Evolutionary conservation across 2,113 vertebrate genomes (phyloP).

Genomic region (Gallinago media): DNA sequence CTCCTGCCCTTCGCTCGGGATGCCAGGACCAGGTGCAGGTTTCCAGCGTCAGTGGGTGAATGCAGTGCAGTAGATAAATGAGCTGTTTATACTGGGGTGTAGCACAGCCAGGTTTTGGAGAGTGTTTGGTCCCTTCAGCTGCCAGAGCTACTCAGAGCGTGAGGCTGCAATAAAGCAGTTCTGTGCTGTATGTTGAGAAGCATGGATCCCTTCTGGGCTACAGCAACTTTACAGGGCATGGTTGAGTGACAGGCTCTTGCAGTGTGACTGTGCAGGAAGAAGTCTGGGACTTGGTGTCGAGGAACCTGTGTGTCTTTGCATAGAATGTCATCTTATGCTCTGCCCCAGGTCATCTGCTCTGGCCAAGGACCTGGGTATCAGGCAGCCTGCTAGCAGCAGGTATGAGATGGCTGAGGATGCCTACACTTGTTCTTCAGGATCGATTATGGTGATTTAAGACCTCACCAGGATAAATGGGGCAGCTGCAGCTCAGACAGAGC

Average conservation of each 20-base stretch:
- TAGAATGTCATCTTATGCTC: background rate
- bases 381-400: background rate
- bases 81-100: background rate
- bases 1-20: background rate
- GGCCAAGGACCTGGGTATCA: background rate
- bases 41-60: too few species aligned
- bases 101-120: background rate
- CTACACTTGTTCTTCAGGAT: background rate
- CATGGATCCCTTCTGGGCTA: background rate
- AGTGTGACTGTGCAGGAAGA: background rate
- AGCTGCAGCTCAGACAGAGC: background rate
- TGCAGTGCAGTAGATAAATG: background rate
- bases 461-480: background rate
- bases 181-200: background rate
- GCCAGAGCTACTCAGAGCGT: background rate
- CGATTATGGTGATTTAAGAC: background rate
- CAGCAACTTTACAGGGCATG: background rate
- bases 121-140: background rate
- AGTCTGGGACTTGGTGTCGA: background rate
- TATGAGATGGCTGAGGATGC: background rate
- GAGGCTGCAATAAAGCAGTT: background rate
- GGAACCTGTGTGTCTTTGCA: background rate
- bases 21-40: background rate
- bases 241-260: background rate
- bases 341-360: background rate